These are phyloP conservation scores for Polypterus bichir DNA, from an alignment of 2,113 vertebrate genomes.

Conservation along the genomic window DNA sequence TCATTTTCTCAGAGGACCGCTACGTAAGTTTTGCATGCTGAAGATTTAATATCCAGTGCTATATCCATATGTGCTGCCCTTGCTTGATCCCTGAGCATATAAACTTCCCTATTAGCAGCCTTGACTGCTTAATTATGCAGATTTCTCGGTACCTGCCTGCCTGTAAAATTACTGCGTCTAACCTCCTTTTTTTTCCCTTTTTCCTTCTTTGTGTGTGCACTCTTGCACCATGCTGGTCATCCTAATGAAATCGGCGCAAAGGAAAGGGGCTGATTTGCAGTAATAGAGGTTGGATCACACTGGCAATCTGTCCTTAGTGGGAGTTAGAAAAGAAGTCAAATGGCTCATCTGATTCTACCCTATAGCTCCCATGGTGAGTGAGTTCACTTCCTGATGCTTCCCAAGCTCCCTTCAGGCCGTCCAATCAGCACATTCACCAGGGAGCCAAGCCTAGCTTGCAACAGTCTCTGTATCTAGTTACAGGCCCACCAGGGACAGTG, in stretches of 20 bases:
- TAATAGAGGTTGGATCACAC: slow-evolving; percentile 66
- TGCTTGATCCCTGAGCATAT: slow-evolving; percentile 73
- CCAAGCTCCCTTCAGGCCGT: slow-evolving; percentile 76
- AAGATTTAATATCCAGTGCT: slow-evolving; percentile 76
- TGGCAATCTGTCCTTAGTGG: slow-evolving; percentile 84
- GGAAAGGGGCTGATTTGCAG: slow-evolving; percentile 46
- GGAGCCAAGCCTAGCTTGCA: slow-evolving; percentile 73
- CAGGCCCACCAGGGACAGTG: slow-evolving; percentile 81
- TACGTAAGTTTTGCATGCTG: slow-evolving; percentile 65
- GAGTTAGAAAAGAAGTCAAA: slow-evolving; percentile 87
- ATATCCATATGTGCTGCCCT: slow-evolving; percentile 76
- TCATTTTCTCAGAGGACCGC: slow-evolving; percentile 67
- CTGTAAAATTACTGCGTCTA: slow-evolving; percentile 74
- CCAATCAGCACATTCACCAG: slow-evolving; percentile 78
- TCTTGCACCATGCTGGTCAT: slow-evolving; percentile 69
- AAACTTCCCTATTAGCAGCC: slow-evolving; percentile 78
- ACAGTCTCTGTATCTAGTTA: slow-evolving; percentile 93
- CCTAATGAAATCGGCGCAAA: slow-evolving; percentile 65
- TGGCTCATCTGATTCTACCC: slow-evolving; percentile 72
- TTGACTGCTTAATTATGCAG: slow-evolving; percentile 82
- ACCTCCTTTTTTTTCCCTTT: slow-evolving; percentile 48
- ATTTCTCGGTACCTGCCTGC: slow-evolving; percentile 74
- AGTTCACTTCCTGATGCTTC: slow-evolving; percentile 91
- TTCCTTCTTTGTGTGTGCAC: slow-evolving; percentile 17
- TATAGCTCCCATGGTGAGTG: slow-evolving; percentile 80